Conservation (phyloP, 2,797 vertebrate species). For the Acrossocheilus fasciatus region DNA sequence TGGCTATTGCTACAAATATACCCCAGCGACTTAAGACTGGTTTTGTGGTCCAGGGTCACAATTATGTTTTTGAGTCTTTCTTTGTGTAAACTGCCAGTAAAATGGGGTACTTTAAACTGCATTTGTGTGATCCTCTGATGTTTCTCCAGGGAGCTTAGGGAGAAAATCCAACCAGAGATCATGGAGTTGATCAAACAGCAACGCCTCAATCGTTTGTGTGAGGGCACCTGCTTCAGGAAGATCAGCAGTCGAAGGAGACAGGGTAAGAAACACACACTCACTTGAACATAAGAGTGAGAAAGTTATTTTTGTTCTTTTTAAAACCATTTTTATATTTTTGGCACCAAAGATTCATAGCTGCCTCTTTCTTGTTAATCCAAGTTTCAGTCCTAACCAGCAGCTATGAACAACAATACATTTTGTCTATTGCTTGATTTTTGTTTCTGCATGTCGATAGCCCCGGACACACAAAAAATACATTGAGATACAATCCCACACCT, state of each 20-base stretch:
- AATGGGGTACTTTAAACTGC: background rate
- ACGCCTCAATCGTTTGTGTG: conserved; percentile 96
- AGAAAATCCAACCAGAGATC: conserved; percentile 99
- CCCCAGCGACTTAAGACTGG: no score
- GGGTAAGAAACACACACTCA: conserved; percentile 77
- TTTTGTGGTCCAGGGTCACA: no score
- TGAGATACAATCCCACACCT: background rate
- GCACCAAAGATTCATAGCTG: background rate
- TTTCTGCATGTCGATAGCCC: background rate
- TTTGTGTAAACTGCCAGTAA: background rate
- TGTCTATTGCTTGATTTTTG: background rate
- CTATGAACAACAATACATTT: conserved; percentile 6
- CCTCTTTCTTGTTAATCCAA: background rate
- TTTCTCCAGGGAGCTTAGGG: conserved; percentile 90
- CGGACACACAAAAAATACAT: background rate
- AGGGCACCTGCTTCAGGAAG: conserved; percentile 98
- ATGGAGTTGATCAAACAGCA: conserved; percentile 99
- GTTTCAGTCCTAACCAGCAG: background rate
- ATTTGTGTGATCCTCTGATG: conserved; percentile 2
- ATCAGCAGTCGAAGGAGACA: conserved; percentile 96
- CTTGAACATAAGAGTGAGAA: background rate
- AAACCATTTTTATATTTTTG: background rate
- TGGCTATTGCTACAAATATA: no score
- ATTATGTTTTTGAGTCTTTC: conserved; percentile 5
- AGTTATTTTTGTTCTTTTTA: background rate